These are phyloP conservation scores for Sphyrna mokarran DNA, from an alignment of 2,113 vertebrate genomes.

Conservation along the genomic window DNA sequence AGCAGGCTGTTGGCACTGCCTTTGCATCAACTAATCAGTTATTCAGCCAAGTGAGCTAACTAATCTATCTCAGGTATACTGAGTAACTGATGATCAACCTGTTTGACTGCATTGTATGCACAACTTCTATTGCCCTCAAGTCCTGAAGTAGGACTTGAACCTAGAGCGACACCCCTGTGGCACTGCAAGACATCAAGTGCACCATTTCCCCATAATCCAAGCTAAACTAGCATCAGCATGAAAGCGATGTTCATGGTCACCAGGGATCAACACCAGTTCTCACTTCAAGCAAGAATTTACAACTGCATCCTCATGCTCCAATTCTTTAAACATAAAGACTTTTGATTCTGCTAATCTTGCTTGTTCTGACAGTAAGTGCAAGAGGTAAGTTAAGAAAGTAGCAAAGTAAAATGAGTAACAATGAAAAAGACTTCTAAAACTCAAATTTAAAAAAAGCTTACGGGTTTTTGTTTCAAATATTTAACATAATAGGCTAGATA, in stretches of 20 bases:
- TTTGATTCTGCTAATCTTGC: background rate
- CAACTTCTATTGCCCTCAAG: too few species aligned
- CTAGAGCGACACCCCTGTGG: too few species aligned
- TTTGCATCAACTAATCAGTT: too few species aligned
- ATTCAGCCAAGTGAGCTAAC: too few species aligned
- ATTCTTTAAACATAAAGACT: background rate
- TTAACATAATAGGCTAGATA: background rate
- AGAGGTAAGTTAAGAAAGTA: conserved; percentile 40
- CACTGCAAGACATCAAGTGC: too few species aligned
- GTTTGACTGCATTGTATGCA: too few species aligned
- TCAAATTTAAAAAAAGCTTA: background rate
- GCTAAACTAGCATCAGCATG: background rate
- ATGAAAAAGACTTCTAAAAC: background rate
- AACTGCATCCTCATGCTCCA: too few species aligned
- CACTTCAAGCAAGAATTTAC: background rate
- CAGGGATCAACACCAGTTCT: background rate
- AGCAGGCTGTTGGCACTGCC: too few species aligned
- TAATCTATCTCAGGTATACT: too few species aligned
- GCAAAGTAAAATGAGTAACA: conserved; percentile 10
- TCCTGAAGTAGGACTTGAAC: too few species aligned
- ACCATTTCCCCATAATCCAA: background rate
- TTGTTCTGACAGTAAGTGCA: background rate
- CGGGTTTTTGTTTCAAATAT: background rate
- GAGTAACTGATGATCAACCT: too few species aligned
- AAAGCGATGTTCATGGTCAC: background rate